Percentiles rank a stretch among this genome's conserved stretches.
These are phyloP conservation scores for Fragum fragum DNA, from an alignment of 2,888 invertebrate species.

Conservation along the genomic window DNA sequence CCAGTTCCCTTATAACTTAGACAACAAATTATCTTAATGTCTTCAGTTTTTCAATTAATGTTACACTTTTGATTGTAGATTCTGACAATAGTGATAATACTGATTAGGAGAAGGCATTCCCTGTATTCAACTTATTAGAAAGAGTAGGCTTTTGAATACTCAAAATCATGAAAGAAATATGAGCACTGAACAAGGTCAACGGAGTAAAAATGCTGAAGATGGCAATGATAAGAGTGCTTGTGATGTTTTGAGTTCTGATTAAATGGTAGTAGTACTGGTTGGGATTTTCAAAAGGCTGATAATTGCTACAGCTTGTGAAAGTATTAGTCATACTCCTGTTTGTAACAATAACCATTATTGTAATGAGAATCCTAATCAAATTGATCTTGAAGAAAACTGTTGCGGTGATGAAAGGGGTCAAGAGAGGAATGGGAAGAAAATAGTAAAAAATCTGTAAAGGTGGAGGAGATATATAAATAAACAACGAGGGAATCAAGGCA, in stretches of 20 bases:
- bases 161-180: no score
- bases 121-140: no score
- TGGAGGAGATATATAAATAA: conserved; percentile 28
- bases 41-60: no score
- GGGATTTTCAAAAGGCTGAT: background rate
- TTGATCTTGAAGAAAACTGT: background rate
- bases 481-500: conserved; percentile 9
- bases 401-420: background rate
- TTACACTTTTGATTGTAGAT: no score
- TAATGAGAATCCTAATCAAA: background rate
- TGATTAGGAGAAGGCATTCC: no score
- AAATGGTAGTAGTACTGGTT: background rate
- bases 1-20: no score
- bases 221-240: no score
- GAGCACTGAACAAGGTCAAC: no score
- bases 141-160: no score
- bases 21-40: no score
- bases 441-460: background rate
- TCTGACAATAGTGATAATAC: no score
- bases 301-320: background rate
- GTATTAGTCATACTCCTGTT: background rate
- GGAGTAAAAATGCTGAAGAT: background rate
- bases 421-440: background rate
- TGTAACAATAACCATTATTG: background rate
- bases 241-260: no score